Conservation (phyloP, 2,113 vertebrate genomes). For the Microcebus griseorufus region DNA sequence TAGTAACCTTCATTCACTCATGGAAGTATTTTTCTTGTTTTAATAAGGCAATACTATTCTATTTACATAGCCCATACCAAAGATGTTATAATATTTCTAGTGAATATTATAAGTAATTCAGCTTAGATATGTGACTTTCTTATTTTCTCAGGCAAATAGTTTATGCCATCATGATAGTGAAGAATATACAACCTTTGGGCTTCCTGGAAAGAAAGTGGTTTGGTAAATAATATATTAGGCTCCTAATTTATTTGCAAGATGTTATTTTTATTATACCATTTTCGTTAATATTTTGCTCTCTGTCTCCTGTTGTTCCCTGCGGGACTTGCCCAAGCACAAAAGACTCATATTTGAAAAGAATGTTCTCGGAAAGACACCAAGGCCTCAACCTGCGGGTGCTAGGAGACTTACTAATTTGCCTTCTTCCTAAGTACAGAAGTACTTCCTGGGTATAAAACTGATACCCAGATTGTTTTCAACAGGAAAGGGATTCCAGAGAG, state of each 20-base stretch:
- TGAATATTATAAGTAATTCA: not conserved
- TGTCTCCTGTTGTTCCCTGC: not conserved
- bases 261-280: not conserved
- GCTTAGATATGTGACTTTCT: not conserved
- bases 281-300: not conserved
- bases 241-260: not conserved
- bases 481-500: not conserved
- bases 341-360: not conserved
- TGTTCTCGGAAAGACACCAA: not conserved
- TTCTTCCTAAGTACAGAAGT: not conserved
- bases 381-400: not conserved
- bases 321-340: not conserved
- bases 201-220: not conserved
- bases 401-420: fast-evolving
- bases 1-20: not conserved
- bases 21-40: not conserved
- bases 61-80: not conserved
- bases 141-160: not conserved
- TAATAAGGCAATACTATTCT: not conserved
- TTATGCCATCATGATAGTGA: not conserved
- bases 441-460: not conserved
- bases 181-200: not conserved
- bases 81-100: not conserved
- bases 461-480: not conserved
- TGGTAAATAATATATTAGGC: not conserved